phyloP scores from a whole-genome alignment of 1,140 invertebrate species.

The fruit fly (Drosophila melanogaster) region Release_6_plus_ISO1_MT NC_004354.4:15334501-15335000 shows the following conservation, averaged over 20 bases:
- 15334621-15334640: no score
- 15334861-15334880: not conserved
- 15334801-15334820: not conserved
- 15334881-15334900: not conserved
- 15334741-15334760: conserved; percentile 1
- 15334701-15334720: not conserved
- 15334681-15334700: not conserved
- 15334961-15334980: not conserved
- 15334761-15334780: not conserved
- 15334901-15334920: not conserved
- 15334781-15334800: not conserved
- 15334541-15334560: no score
- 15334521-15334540: no score
- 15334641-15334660: no score
- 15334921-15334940: not conserved
- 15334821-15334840: not conserved
- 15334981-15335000: conserved; percentile 82
- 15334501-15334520: no score
- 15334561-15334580: no score
- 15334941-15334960: not conserved
- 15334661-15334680: no score
- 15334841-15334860: not conserved
- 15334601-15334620: no score
- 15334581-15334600: no score
- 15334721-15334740: not conserved